Evolutionary conservation across 2,888 invertebrate species (phyloP), one percentile per base, ranked within the genome.

Genomic region (Agrotis exclamationis): DNA sequence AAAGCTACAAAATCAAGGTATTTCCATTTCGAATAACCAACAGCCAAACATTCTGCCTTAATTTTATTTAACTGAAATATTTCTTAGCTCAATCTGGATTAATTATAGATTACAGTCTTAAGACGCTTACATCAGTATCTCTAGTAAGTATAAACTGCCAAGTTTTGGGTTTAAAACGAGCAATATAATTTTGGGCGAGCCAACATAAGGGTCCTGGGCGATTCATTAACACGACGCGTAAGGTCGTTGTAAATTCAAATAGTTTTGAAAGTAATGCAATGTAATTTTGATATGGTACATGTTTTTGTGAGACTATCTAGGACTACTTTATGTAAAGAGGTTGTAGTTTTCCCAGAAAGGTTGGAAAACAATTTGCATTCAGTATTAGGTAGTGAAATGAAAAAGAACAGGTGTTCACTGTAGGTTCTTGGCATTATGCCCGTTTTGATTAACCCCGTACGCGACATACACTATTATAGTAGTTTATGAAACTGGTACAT

Each of bases 51-150:
- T 44, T 57, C 28, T n/a, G 33, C 28, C 53, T 63, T 53, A 56
- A 65, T 68, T 70, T 74, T 47, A 47, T 48, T 48, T 16, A 47
- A 44, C 44, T 56, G 62, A 74, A 70, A 73, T 71, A 58, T 65
- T 78, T 59, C 20, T 57, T 16, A 70, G 63, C 74, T 60, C 68
- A 68, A 73, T 72, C 58, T 71, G 65, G 69, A 82, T 82, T 84
- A 84, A 80, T 84, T 81, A 79, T 58, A 51, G 48, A 80, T 84
- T 81, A 79, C 56, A 51, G 48, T 64, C 63, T 71, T 81, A 79
- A 68, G 81, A 70, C 64, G 76, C 60, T 74, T 81, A 83, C 64
- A 77, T 68, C 63, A 76, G 63, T 65, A 63, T 63, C 73, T 71
- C 33, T 58, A 53, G 58, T 63, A 22, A 67, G 59, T 72, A 68